phyloP scores from a whole-genome alignment of 2,888 invertebrate genomes.

The Mycogona germanica region DNA sequence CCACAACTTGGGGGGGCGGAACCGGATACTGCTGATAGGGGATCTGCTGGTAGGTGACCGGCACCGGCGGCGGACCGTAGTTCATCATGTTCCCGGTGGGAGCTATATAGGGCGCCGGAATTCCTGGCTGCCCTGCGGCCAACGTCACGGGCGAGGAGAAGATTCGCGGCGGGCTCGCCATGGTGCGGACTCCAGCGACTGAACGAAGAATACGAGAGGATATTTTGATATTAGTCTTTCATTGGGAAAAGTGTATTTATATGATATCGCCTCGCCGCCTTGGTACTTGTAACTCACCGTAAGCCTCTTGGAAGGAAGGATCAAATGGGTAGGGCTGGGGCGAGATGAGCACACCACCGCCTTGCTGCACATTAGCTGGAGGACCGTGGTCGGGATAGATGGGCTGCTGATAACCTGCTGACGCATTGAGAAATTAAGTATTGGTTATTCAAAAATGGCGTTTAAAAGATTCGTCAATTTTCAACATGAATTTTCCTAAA shows the following conservation, averaged over 20 bases:
- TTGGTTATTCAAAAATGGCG: no score
- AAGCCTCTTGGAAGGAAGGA: constrained; percentile 22
- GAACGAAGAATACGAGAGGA: no score
- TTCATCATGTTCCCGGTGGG: constrained; percentile 27
- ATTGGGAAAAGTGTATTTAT: no score
- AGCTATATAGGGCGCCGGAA: constrained; percentile 25
- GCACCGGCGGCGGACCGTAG: constrained; percentile 25
- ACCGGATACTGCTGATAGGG: constrained; percentile 21
- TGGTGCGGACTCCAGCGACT: constrained; percentile 12
- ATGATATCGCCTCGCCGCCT: no score
- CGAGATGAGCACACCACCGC: background rate
- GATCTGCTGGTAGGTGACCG: constrained; percentile 23
- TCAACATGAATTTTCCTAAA: background rate
- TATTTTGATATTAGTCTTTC: no score
- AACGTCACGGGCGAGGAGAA: constrained; percentile 17
- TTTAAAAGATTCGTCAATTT: background rate
- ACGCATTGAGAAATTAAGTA: background rate
- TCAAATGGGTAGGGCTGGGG: constrained; percentile 23
- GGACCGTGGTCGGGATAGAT: constrained; percentile 15
- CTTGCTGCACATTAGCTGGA: background rate
- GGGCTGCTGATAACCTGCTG: constrained; percentile 13
- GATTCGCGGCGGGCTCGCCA: constrained; percentile 24
- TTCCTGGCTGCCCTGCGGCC: constrained; percentile 18
- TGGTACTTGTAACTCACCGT: constrained; percentile 17
- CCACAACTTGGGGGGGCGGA: constrained; percentile 28